Evolutionary conservation across 2,797 vertebrate species (phyloP).

Genomic region (Characodon lateralis): DNA sequence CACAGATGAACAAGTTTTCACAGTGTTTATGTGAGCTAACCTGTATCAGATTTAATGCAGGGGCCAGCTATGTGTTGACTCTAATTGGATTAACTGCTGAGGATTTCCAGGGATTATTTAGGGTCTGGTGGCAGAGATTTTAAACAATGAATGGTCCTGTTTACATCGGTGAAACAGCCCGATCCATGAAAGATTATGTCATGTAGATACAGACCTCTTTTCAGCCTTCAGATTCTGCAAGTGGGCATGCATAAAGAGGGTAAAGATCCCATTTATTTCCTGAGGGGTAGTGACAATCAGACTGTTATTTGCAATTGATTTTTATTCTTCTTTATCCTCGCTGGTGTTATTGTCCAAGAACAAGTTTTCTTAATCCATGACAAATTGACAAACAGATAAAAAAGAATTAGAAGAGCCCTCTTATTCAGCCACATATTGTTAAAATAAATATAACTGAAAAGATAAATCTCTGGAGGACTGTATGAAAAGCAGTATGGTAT

Average conservation of each 20-base stretch:
- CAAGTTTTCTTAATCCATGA: background rate
- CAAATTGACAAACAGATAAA: background rate
- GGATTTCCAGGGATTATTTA: conserved; percentile 54
- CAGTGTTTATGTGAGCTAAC: conserved; percentile 30
- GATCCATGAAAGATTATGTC: conserved; percentile 13
- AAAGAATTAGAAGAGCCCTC: background rate
- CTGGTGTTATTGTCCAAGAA: background rate
- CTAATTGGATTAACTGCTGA: conserved; percentile 68
- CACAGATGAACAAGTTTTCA: background rate
- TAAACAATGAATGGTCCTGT: conserved; percentile 23
- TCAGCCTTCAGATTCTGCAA: background rate
- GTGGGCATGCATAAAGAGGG: background rate
- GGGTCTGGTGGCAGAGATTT: conserved; percentile 54
- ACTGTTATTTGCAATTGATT: background rate
- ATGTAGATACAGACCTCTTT: conserved; percentile 12
- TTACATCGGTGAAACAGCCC: conserved; percentile 39
- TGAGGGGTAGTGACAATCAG: conserved; percentile 26
- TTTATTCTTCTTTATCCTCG: background rate
- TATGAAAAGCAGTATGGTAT: background rate
- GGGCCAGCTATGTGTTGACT: conserved; percentile 53
- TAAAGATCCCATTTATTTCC: conserved; percentile 1
- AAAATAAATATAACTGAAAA: background rate
- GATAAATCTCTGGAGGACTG: background rate
- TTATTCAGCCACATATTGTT: background rate
- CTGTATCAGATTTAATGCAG: conserved; percentile 50